A percentile compares a stretch with the other conserved stretches of the same genome.
Conservation (phyloP, 2,797 vertebrate species). For the Okamejei kenojei region DNA sequence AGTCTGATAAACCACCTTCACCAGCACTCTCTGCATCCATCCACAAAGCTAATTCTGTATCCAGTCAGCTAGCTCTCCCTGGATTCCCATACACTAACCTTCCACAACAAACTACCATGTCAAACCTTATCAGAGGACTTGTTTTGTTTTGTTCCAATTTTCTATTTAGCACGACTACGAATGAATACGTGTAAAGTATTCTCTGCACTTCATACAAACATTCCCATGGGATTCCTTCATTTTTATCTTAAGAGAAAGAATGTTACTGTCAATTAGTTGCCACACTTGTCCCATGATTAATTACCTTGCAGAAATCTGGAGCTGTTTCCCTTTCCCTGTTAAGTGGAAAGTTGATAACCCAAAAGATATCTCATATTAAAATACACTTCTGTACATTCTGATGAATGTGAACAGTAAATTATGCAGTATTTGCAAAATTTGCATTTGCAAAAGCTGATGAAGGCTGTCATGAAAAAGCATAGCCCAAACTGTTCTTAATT, state of each 20-base stretch:
- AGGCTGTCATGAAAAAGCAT: background rate
- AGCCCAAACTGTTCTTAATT: background rate
- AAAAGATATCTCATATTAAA: background rate
- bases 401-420: background rate
- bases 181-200: background rate
- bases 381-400: background rate
- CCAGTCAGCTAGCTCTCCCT: too few species aligned
- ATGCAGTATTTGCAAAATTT: background rate
- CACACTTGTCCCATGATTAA: background rate
- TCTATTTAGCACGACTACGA: background rate
- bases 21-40: too few species aligned
- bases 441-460: too few species aligned
- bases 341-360: background rate
- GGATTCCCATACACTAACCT: too few species aligned
- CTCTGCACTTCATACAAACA: background rate
- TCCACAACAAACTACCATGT: too few species aligned
- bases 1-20: too few species aligned
- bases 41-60: too few species aligned
- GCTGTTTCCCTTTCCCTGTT: constrained; percentile 21
- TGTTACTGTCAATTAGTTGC: constrained; percentile 22
- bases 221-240: background rate
- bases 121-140: too few species aligned
- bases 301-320: constrained; percentile 7
- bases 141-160: background rate
- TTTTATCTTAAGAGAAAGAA: background rate